phyloP scores from a whole-genome alignment of 2,113 vertebrate species.

The Cichladusa arquata region DNA sequence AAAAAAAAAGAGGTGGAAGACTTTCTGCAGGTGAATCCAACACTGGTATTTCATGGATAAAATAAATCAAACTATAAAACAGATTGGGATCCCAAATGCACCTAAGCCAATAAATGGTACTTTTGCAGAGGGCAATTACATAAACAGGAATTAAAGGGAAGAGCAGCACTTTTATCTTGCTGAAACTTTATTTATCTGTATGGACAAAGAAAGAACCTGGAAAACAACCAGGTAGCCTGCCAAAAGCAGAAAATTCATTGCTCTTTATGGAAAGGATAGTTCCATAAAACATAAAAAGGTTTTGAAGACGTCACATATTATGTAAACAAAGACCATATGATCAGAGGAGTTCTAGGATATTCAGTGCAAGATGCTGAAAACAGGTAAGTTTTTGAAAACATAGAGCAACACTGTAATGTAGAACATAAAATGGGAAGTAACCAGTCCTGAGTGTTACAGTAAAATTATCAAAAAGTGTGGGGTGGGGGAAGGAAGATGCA shows the following conservation, averaged over 20 bases:
- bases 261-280: background rate
- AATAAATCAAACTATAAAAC: background rate
- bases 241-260: background rate
- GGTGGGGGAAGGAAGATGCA: background rate
- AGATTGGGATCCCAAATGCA: background rate
- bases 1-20: background rate
- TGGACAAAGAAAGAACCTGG: background rate
- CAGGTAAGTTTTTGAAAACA: background rate
- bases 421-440: background rate
- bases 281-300: background rate
- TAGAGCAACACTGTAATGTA: background rate
- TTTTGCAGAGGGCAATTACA: background rate
- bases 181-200: background rate
- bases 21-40: background rate
- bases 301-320: background rate
- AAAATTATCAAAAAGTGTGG: background rate
- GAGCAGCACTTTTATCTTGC: background rate
- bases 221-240: background rate
- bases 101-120: background rate
- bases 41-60: background rate
- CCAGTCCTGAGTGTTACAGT: background rate
- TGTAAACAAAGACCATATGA: background rate
- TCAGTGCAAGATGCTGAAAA: background rate
- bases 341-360: background rate
- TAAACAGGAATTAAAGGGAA: background rate